Base-by-base conservation (phyloP, 2,888 invertebrate species). In the Drosophila neotestacea region DNA sequence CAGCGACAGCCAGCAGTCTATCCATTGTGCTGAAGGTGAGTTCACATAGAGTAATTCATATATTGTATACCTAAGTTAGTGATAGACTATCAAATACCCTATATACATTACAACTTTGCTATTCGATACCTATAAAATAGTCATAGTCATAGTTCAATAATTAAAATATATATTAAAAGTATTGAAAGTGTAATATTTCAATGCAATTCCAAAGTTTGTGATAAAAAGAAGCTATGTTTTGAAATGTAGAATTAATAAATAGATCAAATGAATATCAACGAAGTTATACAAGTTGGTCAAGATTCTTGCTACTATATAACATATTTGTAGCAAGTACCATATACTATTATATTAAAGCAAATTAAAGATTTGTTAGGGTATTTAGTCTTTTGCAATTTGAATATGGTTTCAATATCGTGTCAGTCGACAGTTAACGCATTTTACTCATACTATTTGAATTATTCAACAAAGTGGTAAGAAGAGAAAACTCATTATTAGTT, bases 1-100 rank as follows among this genome's bases (percentile, higher is more conserved):
- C 93, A 58, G 93, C 92, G 36, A 92, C 92, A 27, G 92, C 93
- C 42, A 93, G 92, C 84, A 92, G 91, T 73, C 85, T 93, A 60
- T 93, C 92, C 27, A 92, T 91, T 42, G 92, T 91, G 41, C 83
- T 92, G 38, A 92, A 92, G 92, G 92, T 92, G 73, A 90, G 91
- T 83, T 46, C 13, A 36, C 34, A 27, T 27, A n/a, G 34, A 34
- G 22, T 27, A 44, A 27, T 56, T 27, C 22, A n/a, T n/a, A 42
- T 6, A 9, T 38, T 28, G 4, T 7, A 10, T 2, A 28, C 6
- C 4, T 10, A 41, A 16, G 3, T 0, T 6, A 7, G n/a, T 32
- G 48, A 7, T 9, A 3, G 44, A 34, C 55, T 44, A 13, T 6
- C 10, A 34, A 2, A 27, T 34, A 44, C 55, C 13, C 55, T 56